Percentiles rank a stretch among this genome's conserved stretches.
These are phyloP conservation scores for Nemotelus nigrinus DNA, from an alignment of 2,888 invertebrate species.

Conservation along the genomic window DNA sequence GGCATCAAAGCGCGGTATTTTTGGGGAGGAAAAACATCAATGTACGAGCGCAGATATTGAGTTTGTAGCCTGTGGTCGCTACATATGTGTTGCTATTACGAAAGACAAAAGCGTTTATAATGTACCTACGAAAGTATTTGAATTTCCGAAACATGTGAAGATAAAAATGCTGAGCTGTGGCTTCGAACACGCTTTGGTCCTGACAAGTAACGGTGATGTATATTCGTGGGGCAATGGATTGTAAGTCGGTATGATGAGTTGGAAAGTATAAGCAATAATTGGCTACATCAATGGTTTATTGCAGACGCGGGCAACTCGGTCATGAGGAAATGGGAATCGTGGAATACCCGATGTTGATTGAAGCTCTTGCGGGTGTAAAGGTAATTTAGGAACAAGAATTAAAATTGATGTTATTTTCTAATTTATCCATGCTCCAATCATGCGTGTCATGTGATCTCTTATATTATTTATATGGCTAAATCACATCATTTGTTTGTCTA, in stretches of 20 bases:
- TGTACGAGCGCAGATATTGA: conserved; percentile 57
- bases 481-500: no score
- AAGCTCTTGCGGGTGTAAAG: conserved; percentile 79
- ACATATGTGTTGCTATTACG: conserved; percentile 66
- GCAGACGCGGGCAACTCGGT: conserved; percentile 88
- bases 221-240: conserved; percentile 86
- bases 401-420: no score
- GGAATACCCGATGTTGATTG: conserved; percentile 73
- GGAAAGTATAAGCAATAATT: conserved; percentile 12
- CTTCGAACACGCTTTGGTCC: conserved; percentile 80
- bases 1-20: conserved; percentile 56
- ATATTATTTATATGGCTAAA: no score
- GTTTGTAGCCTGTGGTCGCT: conserved; percentile 66
- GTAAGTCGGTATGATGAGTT: conserved; percentile 65
- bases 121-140: conserved; percentile 70
- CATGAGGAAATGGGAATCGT: conserved; percentile 72
- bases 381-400: conserved; percentile 53
- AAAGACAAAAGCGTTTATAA: conserved; percentile 69
- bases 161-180: conserved; percentile 78
- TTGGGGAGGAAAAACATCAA: conserved; percentile 52
- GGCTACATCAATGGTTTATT: conserved; percentile 54
- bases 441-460: no score
- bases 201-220: conserved; percentile 77
- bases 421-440: no score
- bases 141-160: conserved; percentile 66